phyloP scores from a whole-genome alignment of 2,888 invertebrate species.

The Netelia melanura region DNA sequence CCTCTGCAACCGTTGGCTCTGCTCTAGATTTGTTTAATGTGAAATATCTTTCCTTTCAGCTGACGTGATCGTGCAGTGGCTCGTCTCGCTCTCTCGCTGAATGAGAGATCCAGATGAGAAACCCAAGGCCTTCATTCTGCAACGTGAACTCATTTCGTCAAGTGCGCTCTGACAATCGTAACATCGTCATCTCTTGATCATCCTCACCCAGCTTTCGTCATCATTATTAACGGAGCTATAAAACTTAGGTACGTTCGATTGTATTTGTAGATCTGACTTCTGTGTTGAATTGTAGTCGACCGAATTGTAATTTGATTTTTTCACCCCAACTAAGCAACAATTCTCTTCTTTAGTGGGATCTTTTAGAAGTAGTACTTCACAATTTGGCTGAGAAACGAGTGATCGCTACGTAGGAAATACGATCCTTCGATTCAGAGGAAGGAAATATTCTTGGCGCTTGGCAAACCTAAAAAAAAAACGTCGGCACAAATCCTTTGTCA shows the following conservation, averaged over 20 bases:
- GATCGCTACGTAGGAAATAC: too few relatives aligned
- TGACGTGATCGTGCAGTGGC: slow-evolving; percentile 1
- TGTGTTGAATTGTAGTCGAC: too few relatives aligned
- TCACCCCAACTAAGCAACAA: too few relatives aligned
- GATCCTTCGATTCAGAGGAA: too few relatives aligned
- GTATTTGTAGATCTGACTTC: neutral
- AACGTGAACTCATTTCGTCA: slow-evolving; percentile 65
- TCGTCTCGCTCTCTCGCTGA: slow-evolving; percentile 14
- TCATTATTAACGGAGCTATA: neutral
- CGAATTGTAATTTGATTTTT: too few relatives aligned
- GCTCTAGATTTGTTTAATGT: slow-evolving; percentile 65
- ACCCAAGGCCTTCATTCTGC: slow-evolving; percentile 62
- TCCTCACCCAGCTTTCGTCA: neutral
- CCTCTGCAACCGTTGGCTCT: slow-evolving; percentile 54
- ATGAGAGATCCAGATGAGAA: slow-evolving; percentile 10
- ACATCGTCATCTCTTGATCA: slow-evolving; percentile 48
- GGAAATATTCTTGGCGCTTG: too few relatives aligned
- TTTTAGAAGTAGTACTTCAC: too few relatives aligned
- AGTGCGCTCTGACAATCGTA: slow-evolving; percentile 55
- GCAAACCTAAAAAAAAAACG: too few relatives aligned
- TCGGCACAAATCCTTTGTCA: too few relatives aligned
- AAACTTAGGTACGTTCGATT: neutral
- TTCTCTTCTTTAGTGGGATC: too few relatives aligned
- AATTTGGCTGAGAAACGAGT: too few relatives aligned
- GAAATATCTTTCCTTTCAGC: slow-evolving; percentile 60